phyloP scores from a whole-genome alignment of 1,140 invertebrate genomes.

The Anthonomus grandis region DNA sequence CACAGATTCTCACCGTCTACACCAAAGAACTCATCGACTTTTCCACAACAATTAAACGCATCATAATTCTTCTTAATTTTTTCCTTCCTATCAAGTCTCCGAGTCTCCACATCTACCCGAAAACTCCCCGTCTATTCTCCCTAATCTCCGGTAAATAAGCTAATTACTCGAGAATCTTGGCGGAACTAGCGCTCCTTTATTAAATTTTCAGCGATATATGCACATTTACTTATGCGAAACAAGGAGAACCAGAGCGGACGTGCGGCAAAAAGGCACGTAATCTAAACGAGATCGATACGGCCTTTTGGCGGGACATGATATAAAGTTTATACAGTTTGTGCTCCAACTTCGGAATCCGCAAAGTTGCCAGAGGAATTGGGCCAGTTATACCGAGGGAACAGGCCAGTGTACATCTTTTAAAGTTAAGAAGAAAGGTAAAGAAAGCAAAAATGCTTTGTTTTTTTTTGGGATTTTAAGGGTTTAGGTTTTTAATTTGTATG shows the following conservation, averaged over 20 bases:
- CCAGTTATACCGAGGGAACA: constrained; percentile 9
- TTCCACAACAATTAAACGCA: no score
- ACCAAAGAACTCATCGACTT: no score
- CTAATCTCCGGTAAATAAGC: constrained; percentile 7
- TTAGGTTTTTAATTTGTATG: no score
- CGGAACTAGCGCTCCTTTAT: constrained; percentile 7
- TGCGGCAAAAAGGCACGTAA: constrained; percentile 15
- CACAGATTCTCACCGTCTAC: no score
- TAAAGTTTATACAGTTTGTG: constrained; percentile 27
- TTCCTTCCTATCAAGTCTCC: no score
- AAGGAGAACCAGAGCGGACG: constrained; percentile 7
- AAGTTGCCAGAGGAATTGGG: constrained; percentile 22
- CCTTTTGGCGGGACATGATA: constrained; percentile 26
- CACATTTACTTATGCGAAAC: background rate
- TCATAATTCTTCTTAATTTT: no score
- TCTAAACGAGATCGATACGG: constrained; percentile 26
- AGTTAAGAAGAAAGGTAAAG: no score
- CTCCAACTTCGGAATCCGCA: constrained; percentile 22
- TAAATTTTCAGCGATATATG: background rate
- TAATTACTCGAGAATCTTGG: constrained; percentile 4
- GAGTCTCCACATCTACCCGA: no score
- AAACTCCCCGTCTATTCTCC: no score
- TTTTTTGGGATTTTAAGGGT: no score
- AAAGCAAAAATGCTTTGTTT: no score
- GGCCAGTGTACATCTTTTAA: no score